Base-by-base conservation (phyloP, 2,797 vertebrate genomes). In the Gephyroberyx darwinii region DNA sequence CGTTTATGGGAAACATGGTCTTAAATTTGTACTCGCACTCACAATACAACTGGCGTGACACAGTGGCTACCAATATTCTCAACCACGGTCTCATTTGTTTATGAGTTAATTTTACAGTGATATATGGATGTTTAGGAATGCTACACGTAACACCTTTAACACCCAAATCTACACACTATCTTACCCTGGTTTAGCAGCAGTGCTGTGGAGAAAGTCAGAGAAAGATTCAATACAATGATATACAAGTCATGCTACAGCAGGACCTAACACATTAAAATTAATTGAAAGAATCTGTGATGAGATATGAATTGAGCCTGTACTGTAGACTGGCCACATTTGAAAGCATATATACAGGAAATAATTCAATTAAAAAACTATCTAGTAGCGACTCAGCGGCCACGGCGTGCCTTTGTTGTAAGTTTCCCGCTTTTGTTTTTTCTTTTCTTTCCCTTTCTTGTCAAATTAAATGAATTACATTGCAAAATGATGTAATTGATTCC, bases 161-260 rank as follows among this genome's bases (percentile, higher is more conserved):
- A 72, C 8, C 62, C 41, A 45, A 35, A 14, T 53, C 67, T 13
- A 17, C 65, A 80, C 53, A 72, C 67, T n/a, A 26, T 72, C 90
- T 93, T 93, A 94, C 93, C 92, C 87, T 94, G 92, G 81, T 93
- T 94, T 56, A 94, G 87, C 57, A 94, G 89, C 60, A 94, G 77
- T 39, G 92, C 92, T 93, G 90, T 80, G 61, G 77, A 87, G 52
- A 86, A 48, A 85, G 56, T 84, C 37, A 87, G 20, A 88, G 59
- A 72, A 50, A 8, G 5, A 61, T 70, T 87, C 22, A 86, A 65
- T 62, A 67, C 47, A 51, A 41, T 12, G 30, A 16, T 14, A 31
- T 2, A 65, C 22, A 57, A 19, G 22, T 9, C 19, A 54, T 7
- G 45, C 26, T 8, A 26, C 26, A 26, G 26, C 14, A 71, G 1